A percentile compares a stretch with the other conserved stretches of the same genome.
Evolutionary conservation across 2,113 vertebrate genomes (phyloP).

Genomic region (Saccopteryx leptura): DNA sequence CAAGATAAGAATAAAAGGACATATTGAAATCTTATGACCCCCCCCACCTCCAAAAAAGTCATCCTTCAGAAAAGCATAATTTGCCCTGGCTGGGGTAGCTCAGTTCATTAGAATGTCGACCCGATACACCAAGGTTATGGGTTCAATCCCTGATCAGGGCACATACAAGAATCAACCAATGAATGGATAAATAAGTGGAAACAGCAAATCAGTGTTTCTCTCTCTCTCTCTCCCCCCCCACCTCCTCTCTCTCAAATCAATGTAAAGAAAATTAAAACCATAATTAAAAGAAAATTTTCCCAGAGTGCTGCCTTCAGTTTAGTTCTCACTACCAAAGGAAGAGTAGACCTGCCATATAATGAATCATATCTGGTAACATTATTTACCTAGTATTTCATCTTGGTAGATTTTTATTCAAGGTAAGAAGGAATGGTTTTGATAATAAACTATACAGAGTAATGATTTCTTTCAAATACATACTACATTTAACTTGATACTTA

Average conservation of each 20-base stretch:
- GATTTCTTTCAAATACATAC: not conserved
- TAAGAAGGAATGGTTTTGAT: constrained; percentile 37
- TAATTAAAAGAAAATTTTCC: not conserved
- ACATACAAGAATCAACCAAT: no score
- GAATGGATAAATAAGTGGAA: no score
- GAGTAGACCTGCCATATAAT: not conserved
- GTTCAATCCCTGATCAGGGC: no score
- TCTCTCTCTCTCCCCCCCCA: no score
- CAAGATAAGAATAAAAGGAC: constrained; percentile 42
- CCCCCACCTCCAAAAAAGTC: not conserved
- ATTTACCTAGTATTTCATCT: constrained; percentile 12
- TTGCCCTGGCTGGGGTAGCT: not conserved
- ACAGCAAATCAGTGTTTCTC: no score
- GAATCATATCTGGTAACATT: not conserved
- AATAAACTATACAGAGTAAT: not conserved
- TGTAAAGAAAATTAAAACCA: not conserved
- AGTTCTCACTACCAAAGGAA: constrained; percentile 1
- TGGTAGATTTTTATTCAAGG: constrained; percentile 15
- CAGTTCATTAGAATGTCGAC: no score
- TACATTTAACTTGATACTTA: not conserved
- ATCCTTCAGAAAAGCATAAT: constrained; percentile 22
- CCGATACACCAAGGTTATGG: no score
- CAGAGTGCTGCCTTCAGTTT: not conserved
- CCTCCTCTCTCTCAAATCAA: no score
- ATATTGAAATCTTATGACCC: not conserved